Conservation (phyloP, 2,888 invertebrate genomes). For the Pollenia labialis region DNA sequence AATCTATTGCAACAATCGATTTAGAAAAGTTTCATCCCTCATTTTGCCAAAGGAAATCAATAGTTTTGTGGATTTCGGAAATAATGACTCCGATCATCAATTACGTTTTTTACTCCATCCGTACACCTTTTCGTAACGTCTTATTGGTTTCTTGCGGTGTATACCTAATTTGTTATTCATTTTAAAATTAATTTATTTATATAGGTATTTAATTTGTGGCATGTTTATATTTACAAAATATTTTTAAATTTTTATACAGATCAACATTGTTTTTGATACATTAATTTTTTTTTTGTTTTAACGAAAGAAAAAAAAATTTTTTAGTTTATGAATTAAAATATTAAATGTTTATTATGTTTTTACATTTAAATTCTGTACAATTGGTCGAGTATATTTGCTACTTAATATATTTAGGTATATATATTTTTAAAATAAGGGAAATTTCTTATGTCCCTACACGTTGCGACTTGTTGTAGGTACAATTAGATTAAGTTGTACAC, state of each 20-base stretch:
- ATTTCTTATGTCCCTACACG: not conserved
- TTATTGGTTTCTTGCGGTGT: constrained; percentile 21
- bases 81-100: not conserved
- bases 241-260: constrained; percentile 3
- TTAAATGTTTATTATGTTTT: constrained; percentile 17
- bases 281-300: not conserved
- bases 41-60: constrained; percentile 10
- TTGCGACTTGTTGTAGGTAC: too few relatives aligned
- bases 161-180: not conserved
- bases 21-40: not conserved
- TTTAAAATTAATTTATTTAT: constrained; percentile 3
- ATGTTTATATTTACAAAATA: constrained; percentile 5
- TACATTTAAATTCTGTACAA: constrained; percentile 69
- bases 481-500: too few relatives aligned
- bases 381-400: constrained; percentile 65
- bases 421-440: not conserved
- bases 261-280: not conserved
- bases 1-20: not conserved
- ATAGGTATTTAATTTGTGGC: not conserved
- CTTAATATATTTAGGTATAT: not conserved
- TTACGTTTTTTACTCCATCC: not conserved
- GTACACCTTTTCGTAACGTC: constrained; percentile 4
- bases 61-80: constrained; percentile 1
- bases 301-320: too few relatives aligned
- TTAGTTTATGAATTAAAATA: constrained; percentile 23